Conservation (phyloP, 2,797 vertebrate genomes). For the Xenentodon cancila region DNA sequence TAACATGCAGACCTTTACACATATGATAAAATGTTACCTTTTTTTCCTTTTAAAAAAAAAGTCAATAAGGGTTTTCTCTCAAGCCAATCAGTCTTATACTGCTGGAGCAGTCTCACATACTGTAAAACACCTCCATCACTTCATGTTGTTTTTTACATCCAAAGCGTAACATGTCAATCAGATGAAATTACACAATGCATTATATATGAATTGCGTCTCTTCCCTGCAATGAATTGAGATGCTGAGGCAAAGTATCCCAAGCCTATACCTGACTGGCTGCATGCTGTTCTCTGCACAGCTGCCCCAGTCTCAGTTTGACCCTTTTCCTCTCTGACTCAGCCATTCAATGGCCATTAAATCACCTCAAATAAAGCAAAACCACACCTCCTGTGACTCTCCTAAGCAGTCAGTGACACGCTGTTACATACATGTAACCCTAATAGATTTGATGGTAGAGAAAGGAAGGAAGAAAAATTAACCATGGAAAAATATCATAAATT, state of each 20-base stretch:
- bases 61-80: constrained; percentile 21
- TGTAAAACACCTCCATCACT: neutral
- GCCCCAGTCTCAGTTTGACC: constrained; percentile 37
- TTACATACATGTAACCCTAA: neutral
- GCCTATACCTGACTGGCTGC: constrained; percentile 39
- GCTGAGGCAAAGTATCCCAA: constrained; percentile 11
- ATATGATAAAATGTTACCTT: constrained; percentile 65
- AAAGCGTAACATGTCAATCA: constrained; percentile 7
- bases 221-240: constrained; percentile 11
- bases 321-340: constrained; percentile 36
- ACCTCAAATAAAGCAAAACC: constrained; percentile 32
- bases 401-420: constrained; percentile 5
- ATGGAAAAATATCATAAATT: too few relatives aligned
- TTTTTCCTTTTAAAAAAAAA: constrained; percentile 59
- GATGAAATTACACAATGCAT: neutral
- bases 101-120: neutral
- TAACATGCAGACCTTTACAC: constrained; percentile 52
- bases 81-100: constrained; percentile 11
- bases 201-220: constrained; percentile 13
- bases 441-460: neutral
- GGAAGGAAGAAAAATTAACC: too few relatives aligned
- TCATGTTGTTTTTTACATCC: neutral
- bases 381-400: constrained; percentile 29
- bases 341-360: constrained; percentile 52
- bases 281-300: constrained; percentile 60